A percentile compares a stretch with the other conserved stretches of the same genome.
Evolutionary conservation across 1,140 invertebrate genomes (phyloP).

Genomic region (Papilio machaon): DNA sequence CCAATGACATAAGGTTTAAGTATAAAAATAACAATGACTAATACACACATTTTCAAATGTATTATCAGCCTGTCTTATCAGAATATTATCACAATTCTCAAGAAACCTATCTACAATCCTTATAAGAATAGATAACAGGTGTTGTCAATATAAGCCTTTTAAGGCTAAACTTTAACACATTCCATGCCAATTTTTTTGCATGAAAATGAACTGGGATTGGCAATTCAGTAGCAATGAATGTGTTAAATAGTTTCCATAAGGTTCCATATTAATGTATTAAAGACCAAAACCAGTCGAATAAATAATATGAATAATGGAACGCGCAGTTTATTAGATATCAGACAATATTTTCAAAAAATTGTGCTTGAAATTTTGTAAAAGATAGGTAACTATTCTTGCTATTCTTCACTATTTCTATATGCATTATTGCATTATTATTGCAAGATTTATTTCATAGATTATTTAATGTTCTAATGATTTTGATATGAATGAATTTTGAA

Average conservation of each 20-base stretch:
- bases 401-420: background rate
- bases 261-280: background rate
- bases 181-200: background rate
- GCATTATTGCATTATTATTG: background rate
- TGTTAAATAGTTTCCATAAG: background rate
- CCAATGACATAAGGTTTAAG: background rate
- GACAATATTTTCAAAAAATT: background rate
- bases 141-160: background rate
- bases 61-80: background rate
- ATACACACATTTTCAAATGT: background rate
- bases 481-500: background rate
- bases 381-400: background rate
- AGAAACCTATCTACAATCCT: slow-evolving; percentile 14
- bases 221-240: background rate
- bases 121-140: background rate
- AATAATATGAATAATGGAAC: background rate
- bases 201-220: background rate
- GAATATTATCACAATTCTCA: slow-evolving; percentile 1
- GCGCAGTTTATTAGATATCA: background rate
- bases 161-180: background rate
- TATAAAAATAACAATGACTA: slow-evolving; percentile 14
- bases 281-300: background rate
- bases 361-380: background rate
- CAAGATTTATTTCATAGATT: background rate
- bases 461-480: background rate